phyloP scores from a whole-genome alignment of 2,888 invertebrate genomes.

The Pemphredon lugubris region DNA sequence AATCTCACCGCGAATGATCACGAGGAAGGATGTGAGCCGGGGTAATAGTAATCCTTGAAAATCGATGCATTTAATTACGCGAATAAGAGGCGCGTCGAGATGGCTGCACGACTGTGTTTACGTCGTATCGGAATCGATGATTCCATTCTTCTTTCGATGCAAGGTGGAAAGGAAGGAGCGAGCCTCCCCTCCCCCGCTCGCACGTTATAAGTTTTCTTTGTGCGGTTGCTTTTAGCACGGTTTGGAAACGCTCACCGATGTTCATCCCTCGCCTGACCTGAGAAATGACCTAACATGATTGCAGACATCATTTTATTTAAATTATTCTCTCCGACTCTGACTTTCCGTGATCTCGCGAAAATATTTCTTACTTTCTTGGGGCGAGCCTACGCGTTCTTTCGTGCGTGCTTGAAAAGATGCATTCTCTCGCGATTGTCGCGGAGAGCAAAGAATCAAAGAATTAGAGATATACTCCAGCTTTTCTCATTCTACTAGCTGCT shows the following conservation, averaged over 20 bases:
- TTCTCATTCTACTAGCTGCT: constrained; percentile 30
- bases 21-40: constrained; percentile 18
- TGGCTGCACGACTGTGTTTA: constrained; percentile 64
- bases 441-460: constrained; percentile 4
- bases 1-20: constrained; percentile 13
- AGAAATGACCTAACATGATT: no score
- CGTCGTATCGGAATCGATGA: constrained; percentile 42
- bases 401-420: background rate
- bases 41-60: constrained; percentile 55
- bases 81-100: constrained; percentile 33
- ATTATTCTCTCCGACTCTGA: no score
- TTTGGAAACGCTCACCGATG: no score
- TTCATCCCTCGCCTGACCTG: no score
- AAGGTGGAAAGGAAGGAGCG: constrained; percentile 1
- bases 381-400: background rate
- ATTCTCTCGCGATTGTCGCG: background rate
- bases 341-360: background rate
- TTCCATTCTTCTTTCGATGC: no score
- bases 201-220: constrained; percentile 44
- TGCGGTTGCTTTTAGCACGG: constrained; percentile 37
- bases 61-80: constrained; percentile 53
- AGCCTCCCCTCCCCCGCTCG: constrained; percentile 1
- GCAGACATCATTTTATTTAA: no score
- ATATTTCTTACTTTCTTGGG: background rate
- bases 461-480: constrained; percentile 1